A percentile compares a stretch with the other conserved stretches of the same genome.
Conservation (phyloP, 1,140 invertebrate species). For the Neodiprion pinetum region DNA sequence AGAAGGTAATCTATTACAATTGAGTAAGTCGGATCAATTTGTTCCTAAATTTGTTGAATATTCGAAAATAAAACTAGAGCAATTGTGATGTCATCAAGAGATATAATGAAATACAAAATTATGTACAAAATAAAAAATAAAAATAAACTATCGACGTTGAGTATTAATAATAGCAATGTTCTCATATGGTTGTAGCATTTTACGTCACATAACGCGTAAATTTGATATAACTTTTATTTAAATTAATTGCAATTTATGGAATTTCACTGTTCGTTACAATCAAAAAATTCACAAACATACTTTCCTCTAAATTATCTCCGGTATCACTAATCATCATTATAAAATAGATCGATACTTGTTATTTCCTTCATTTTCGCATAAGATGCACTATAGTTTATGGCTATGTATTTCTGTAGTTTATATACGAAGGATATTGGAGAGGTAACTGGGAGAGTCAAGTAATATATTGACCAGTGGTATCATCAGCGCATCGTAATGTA, state of each 20-base stretch:
- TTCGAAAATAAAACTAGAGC: neutral
- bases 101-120: neutral
- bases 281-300: neutral
- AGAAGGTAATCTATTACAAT: constrained; percentile 1
- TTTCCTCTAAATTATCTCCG: neutral
- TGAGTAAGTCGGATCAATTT: neutral
- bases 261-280: neutral
- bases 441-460: constrained; percentile 7
- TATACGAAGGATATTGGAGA: constrained; percentile 7
- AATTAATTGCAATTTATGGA: constrained; percentile 1
- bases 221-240: neutral
- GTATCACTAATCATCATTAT: constrained; percentile 1
- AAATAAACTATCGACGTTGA: neutral
- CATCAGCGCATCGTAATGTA: constrained; percentile 5
- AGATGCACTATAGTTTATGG: constrained; percentile 5
- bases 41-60: constrained; percentile 2
- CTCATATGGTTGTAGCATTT: neutral
- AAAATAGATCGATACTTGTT: neutral
- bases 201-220: neutral
- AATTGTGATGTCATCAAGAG: constrained; percentile 3
- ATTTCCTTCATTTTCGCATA: neutral
- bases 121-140: neutral
- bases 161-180: neutral
- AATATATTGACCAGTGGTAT: constrained; percentile 6
- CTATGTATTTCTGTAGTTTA: neutral